Conservation (phyloP, 2,113 vertebrate species). For the Perca schrenkii region DNA sequence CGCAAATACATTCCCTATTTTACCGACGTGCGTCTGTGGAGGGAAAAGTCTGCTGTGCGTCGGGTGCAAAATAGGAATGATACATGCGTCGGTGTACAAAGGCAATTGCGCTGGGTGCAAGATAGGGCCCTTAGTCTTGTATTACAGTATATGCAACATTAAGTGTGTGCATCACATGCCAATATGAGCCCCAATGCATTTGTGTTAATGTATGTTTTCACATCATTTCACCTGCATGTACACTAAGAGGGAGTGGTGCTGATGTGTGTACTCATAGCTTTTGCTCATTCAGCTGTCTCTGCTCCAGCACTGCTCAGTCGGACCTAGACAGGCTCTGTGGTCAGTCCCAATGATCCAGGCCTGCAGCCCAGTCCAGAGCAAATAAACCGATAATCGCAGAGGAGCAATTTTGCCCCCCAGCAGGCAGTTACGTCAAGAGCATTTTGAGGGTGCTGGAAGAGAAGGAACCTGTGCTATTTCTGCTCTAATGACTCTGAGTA, state of each 20-base stretch:
- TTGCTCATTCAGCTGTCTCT: conserved; percentile 14
- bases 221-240: not conserved
- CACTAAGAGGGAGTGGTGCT: not conserved
- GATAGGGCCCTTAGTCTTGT: no score
- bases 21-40: no score
- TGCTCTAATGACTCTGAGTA: conserved; percentile 56
- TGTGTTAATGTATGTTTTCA: conserved; percentile 2
- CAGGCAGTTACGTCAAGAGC: conserved; percentile 47
- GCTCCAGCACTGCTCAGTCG: conserved; percentile 28
- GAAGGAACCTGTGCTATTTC: conserved; percentile 69
- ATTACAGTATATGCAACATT: not conserved
- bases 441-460: conserved; percentile 44
- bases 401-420: conserved; percentile 29
- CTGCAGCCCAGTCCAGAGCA: conserved; percentile 29
- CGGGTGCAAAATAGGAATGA: no score
- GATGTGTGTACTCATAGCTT: conserved; percentile 7
- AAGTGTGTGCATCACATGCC: not conserved
- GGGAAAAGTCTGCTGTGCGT: no score
- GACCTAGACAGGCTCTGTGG: conserved; percentile 9
- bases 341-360: conserved; percentile 13
- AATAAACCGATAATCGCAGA: conserved; percentile 33
- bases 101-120: no score
- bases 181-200: not conserved
- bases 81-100: no score
- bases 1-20: no score